A percentile compares a stretch with the other conserved stretches of the same genome.
These are phyloP conservation scores for Siniperca obscura DNA, from an alignment of 2,797 vertebrate species.

Conservation along the genomic window DNA sequence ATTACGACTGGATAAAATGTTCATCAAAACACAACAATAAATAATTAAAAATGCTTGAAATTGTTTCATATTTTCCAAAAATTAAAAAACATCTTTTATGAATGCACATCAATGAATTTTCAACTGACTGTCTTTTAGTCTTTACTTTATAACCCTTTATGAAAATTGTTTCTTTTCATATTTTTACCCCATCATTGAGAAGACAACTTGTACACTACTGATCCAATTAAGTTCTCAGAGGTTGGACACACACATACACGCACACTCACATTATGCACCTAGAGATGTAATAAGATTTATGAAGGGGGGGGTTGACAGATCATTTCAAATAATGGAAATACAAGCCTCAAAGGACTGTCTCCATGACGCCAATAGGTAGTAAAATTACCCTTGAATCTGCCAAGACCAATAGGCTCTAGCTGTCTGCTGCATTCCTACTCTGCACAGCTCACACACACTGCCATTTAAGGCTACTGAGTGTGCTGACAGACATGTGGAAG, in stretches of 20 bases:
- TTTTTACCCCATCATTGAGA: neutral
- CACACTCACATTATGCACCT: constrained; percentile 2
- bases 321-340: constrained; percentile 78
- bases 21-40: neutral
- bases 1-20: neutral
- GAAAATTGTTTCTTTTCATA: neutral
- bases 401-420: constrained; percentile 78
- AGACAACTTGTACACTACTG: neutral
- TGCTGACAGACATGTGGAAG: constrained; percentile 65
- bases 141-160: neutral
- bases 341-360: constrained; percentile 50
- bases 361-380: constrained; percentile 81
- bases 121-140: neutral
- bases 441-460: constrained; percentile 67
- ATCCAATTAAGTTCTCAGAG: constrained; percentile 5
- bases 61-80: neutral
- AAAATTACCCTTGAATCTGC: constrained; percentile 77
- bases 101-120: neutral
- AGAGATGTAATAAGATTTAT: constrained; percentile 54
- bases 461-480: constrained; percentile 82
- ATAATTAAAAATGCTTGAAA: neutral
- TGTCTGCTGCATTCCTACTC: constrained; percentile 77
- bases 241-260: constrained; percentile 1
- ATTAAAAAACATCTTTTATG: neutral
- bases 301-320: constrained; percentile 36